Base-by-base conservation (phyloP, 1,140 invertebrate genomes). In the Hyphantria cunea region DNA sequence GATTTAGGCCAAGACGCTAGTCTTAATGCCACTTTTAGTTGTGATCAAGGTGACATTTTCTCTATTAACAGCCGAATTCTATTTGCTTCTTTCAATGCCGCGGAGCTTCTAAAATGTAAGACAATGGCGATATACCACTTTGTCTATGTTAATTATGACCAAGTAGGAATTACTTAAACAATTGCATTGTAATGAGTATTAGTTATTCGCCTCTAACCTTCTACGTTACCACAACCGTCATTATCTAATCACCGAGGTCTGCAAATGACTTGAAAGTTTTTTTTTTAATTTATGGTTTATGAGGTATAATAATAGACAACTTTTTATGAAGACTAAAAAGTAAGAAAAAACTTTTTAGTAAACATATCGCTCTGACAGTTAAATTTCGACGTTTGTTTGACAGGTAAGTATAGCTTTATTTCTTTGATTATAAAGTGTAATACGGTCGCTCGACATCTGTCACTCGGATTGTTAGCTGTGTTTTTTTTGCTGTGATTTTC, bases 11-110 rank as follows among this genome's bases (percentile, higher is more conserved):
- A 68, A n/a, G 32, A 48, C 25, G 62, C 39, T 49, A 11, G 15
- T 49, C 31, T 64, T 64, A 64, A 61, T 45, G 58, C 62, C 41
- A 61, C 55, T 32, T 47, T 25, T 54, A 25, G 45, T 47, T 66
- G 64, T 53, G 56, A 54, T 48, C 55, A 66, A 60, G 55, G 64
- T 66, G 64, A 60, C 59, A 66, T 54, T 66, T 60, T 58, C 49
- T 48, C 56, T 53, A 9, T 6, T 17, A 32, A 45, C 31, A 42
- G 49, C 37, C 45, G 15, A 13, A 49, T 59, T 31, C 39, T 56
- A 25, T 51, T 60, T 25, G 34, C 42, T 60, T 42, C 37, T 25
- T 39, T 53, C 44, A 55, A 55, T 58, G 44, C 34, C 54, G 32
- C 33, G 45, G 15, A 25, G 17, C 17, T 61, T 44, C 47, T 60